Evolutionary conservation across 2,888 invertebrate species (phyloP), one percentile per base, ranked within the genome.

Genomic region (Drosophila macrospina): DNA sequence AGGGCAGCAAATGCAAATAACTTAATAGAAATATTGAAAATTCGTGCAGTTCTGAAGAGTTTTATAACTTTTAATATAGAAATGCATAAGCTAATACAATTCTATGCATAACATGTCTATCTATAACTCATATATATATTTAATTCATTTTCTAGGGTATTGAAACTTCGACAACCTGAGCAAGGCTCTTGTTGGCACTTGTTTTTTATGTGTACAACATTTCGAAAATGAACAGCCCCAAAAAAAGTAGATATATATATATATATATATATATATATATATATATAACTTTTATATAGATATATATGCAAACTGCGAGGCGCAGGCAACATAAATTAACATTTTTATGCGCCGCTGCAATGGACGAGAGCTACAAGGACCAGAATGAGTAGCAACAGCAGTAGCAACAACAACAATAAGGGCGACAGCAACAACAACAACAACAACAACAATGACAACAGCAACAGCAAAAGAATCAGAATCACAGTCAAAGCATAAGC

Each of bases 261-360:
- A 44, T 41, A 50, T 34, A 62, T 20, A 20, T 20, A 20, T 3
- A 42, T 2, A 45, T 4, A 54, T 11, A 44, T 41, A 50, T 34
- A 26, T 51, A 42, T 71, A 67, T 55, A 50, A 44, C 26, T 39
- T 57, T 13, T 73, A 26, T 36, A 52, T 52, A 41, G 39, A 28
- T 63, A 48, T 76, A 45, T 66, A 88, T 88, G 80, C 83, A 82
- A 88, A 80, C 69, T 67, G 69, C 62, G 72, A 84, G 82, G 85
- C 87, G 75, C 85, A 75, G 70, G 41, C 70, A 63, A 86, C 83
- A 88, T 84, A 88, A 84, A 84, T 84, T 84, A 88, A 88, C 83
- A 88, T 84, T 84, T 84, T 84, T 86, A 84, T 84, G 77, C 86
- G 86, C 80, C 78, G 86, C 70, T 86, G 88, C 83, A 84, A 78